These are phyloP conservation scores for Taurulus bubalis DNA, from an alignment of 2,113 vertebrate species.

Conservation along the genomic window DNA sequence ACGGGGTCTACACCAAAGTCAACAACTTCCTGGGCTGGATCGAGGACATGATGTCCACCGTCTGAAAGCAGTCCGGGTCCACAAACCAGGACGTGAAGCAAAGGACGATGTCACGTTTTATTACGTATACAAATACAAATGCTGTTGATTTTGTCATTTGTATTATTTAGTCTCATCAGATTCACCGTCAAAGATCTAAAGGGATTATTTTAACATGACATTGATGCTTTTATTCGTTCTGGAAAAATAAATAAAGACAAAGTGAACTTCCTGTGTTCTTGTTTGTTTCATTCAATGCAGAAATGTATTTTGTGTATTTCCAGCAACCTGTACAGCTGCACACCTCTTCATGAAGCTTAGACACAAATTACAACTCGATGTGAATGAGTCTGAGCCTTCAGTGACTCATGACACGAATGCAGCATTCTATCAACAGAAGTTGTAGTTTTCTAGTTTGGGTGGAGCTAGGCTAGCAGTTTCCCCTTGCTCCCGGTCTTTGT, in stretches of 20 bases:
- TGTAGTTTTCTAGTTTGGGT: background rate
- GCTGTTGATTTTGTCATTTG: no score
- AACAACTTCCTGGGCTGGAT: slow-evolving; percentile 87
- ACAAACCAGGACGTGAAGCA: background rate
- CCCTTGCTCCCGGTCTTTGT: background rate
- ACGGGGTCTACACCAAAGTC: slow-evolving; percentile 91
- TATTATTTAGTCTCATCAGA: background rate
- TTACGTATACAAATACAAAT: no score
- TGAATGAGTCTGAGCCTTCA: no score
- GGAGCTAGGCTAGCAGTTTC: no score
- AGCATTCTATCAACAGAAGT: no score
- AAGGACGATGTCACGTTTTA: background rate
- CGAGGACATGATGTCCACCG: slow-evolving; percentile 61
- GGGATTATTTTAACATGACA: background rate
- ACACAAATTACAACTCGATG: no score
- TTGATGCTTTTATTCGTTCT: background rate
- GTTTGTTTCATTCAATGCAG: background rate
- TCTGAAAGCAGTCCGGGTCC: slow-evolving; percentile 20
- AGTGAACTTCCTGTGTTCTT: background rate
- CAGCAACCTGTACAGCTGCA: background rate
- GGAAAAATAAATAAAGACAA: background rate
- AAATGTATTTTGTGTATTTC: background rate
- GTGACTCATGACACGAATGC: no score
- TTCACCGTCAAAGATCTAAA: background rate
- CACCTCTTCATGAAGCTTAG: background rate